Percentiles rank a stretch among this genome's conserved stretches.
phyloP scores from a whole-genome alignment of 2,113 vertebrate species.

The Heliornis fulica region DNA sequence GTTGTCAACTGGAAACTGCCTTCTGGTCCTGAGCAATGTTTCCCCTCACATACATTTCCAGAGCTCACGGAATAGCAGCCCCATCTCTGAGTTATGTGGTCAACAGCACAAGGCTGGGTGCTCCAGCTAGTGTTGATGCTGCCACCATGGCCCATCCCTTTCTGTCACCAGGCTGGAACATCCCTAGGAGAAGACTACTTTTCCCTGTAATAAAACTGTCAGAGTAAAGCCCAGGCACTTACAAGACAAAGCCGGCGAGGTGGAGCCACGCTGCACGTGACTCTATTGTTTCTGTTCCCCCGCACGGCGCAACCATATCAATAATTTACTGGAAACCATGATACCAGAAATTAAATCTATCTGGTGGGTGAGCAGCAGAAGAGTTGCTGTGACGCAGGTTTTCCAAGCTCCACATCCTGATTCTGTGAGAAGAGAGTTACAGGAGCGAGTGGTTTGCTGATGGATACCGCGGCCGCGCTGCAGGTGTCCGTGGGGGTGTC shows the following conservation, averaged over 20 bases:
- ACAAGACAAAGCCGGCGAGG: background rate
- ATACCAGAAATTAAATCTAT: background rate
- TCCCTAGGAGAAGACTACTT: background rate
- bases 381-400: background rate
- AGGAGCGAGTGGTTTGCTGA: background rate
- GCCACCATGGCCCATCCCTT: background rate
- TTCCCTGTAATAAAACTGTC: background rate
- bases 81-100: background rate
- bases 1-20: background rate
- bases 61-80: background rate
- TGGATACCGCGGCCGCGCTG: background rate
- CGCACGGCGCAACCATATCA: background rate
- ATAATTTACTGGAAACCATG: slow-evolving; percentile 23
- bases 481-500: background rate
- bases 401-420: background rate
- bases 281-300: background rate
- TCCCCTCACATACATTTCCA: background rate
- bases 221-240: background rate
- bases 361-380: background rate
- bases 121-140: background rate
- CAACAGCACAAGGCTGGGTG: background rate
- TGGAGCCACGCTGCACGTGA: background rate
- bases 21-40: background rate
- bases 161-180: background rate
- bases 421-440: background rate